Conservation (phyloP, 2,888 invertebrate species). For the Chymomyza amoena region DNA sequence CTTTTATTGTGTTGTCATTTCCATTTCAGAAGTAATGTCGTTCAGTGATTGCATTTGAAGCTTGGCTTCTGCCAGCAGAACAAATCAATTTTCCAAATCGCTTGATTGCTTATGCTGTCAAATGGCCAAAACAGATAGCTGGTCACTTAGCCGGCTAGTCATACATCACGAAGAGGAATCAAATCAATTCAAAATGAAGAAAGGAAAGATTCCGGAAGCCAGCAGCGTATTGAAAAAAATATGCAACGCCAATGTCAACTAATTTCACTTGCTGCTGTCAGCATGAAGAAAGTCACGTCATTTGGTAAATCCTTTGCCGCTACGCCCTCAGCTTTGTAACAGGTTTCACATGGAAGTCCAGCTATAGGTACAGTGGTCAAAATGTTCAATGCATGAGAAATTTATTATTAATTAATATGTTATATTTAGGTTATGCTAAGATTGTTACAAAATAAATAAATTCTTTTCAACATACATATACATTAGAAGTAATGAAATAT, state of each 20-base stretch:
- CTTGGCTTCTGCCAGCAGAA: not conserved
- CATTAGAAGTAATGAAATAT: no score
- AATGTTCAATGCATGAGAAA: no score
- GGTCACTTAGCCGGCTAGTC: not conserved
- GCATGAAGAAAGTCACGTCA: not conserved
- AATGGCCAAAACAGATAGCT: slow-evolving; percentile 37
- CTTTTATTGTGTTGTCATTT: slow-evolving; percentile 31
- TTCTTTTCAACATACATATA: no score
- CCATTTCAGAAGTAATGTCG: slow-evolving; percentile 18
- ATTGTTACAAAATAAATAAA: no score
- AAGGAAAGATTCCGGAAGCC: not conserved
- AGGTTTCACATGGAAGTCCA: not conserved
- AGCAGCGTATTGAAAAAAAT: not conserved
- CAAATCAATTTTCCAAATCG: slow-evolving; percentile 60
- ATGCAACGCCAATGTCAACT: not conserved
- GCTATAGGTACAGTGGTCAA: no score
- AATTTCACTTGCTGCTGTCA: not conserved
- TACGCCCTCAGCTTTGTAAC: not conserved
- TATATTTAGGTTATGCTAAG: no score
- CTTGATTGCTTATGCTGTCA: slow-evolving; percentile 50
- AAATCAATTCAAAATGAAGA: slow-evolving; percentile 45
- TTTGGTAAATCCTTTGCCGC: not conserved
- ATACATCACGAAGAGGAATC: slow-evolving; percentile 22
- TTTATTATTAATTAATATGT: no score
- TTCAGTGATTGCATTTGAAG: slow-evolving; percentile 10